Evolutionary conservation across 2,797 vertebrate species (phyloP).

Genomic region (Muraenolepis orangiensis): DNA sequence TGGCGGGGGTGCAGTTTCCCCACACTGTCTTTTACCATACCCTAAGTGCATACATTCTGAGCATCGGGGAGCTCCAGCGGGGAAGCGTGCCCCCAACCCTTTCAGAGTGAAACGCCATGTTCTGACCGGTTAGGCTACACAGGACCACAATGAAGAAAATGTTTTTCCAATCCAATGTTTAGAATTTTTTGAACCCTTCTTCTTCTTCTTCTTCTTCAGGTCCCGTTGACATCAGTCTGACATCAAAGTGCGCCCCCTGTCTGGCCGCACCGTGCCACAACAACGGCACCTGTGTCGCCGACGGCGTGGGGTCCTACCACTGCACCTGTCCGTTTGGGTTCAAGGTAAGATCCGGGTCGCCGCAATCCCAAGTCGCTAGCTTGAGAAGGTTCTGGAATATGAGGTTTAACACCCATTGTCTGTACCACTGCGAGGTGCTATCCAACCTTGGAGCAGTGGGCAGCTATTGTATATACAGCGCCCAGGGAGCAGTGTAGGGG

Average conservation of each 20-base stretch:
- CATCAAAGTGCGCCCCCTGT: conserved; percentile 92
- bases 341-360: conserved; percentile 74
- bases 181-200: no score
- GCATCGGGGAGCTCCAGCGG: not conserved
- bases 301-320: conserved; percentile 79
- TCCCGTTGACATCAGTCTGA: conserved; percentile 80
- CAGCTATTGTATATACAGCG: no score
- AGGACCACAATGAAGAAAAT: not conserved
- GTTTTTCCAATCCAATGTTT: no score
- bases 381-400: not conserved
- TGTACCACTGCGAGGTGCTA: no score
- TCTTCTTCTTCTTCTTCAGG: conserved; percentile 71
- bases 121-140: not conserved
- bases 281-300: conserved; percentile 88
- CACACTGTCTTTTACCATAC: not conserved
- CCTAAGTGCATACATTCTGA: not conserved
- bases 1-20: not conserved
- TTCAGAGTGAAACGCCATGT: not conserved
- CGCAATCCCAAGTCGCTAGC: not conserved
- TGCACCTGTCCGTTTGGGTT: conserved; percentile 92
- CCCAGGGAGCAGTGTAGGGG: no score
- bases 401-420: no score
- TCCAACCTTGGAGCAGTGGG: no score
- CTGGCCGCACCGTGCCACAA: conserved; percentile 88
- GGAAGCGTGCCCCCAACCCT: not conserved